These are phyloP conservation scores for Lochmaea crataegi DNA, from an alignment of 2,888 invertebrate species.

Conservation along the genomic window DNA sequence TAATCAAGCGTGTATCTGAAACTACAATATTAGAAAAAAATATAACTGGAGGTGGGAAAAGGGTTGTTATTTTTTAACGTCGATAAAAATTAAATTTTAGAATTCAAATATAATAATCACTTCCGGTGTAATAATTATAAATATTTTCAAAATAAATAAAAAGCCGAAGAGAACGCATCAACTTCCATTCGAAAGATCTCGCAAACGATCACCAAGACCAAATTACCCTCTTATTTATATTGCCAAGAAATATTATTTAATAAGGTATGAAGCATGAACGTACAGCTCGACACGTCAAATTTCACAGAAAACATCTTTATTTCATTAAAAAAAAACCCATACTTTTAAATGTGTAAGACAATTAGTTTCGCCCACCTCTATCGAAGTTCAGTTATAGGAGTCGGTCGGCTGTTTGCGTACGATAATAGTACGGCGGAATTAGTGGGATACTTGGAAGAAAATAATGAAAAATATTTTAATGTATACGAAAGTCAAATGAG, in stretches of 20 bases:
- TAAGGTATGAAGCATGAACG: constrained; percentile 9
- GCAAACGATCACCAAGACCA: neutral
- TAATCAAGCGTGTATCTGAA: constrained; percentile 11
- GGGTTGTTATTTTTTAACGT: constrained; percentile 8
- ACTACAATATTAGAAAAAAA: constrained; percentile 3
- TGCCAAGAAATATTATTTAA: constrained; percentile 13
- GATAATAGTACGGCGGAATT: constrained; percentile 13
- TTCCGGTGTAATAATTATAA: too few species aligned
- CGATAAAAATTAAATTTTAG: neutral
- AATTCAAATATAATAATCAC: too few species aligned
- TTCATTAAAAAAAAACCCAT: constrained; percentile 6
- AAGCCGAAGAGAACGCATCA: neutral
- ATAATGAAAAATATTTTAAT: neutral
- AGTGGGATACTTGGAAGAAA: neutral
- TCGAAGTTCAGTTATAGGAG: constrained; percentile 21
- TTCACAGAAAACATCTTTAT: constrained; percentile 19
- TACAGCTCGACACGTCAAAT: constrained; percentile 9
- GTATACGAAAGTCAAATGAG: neutral
- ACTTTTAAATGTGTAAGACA: constrained; percentile 9
- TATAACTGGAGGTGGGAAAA: neutral
- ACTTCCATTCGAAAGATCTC: neutral
- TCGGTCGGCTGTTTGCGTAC: constrained; percentile 17
- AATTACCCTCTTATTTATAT: neutral
- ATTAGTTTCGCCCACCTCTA: constrained; percentile 25
- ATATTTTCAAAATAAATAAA: neutral